Evolutionary conservation across 2,888 invertebrate genomes (phyloP).

Genomic region (Phlogophora meticulosa): DNA sequence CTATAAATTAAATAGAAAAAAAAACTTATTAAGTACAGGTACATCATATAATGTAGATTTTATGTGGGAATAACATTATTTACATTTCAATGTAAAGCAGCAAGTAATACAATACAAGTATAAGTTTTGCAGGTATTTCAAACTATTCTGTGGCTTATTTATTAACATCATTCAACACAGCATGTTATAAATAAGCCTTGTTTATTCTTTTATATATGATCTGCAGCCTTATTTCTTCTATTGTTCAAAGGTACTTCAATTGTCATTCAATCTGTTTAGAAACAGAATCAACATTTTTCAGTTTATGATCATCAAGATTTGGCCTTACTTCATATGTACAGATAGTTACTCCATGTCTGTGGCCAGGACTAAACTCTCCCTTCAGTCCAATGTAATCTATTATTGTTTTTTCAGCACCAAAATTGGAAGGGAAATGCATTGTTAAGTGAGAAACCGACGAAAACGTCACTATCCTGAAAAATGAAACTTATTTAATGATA

Average conservation of each 20-base stretch:
- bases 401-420: constrained; percentile 95
- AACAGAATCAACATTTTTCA: constrained; percentile 92
- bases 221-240: constrained; percentile 8
- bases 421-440: constrained; percentile 97
- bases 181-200: neutral
- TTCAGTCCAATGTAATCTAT: constrained; percentile 98
- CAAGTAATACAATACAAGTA: constrained; percentile 29
- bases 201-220: too few relatives aligned
- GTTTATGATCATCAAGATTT: constrained; percentile 96
- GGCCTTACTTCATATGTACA: constrained; percentile 97
- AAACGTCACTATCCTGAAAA: constrained; percentile 97
- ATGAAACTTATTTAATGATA: neutral
- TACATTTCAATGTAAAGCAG: constrained; percentile 32
- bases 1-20: neutral
- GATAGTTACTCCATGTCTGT: constrained; percentile 97
- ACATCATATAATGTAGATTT: constrained; percentile 16
- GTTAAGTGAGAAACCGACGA: constrained; percentile 97
- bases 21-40: neutral
- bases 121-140: neutral
- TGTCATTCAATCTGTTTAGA: constrained; percentile 89
- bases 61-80: constrained; percentile 24
- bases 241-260: constrained; percentile 30
- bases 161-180: too few relatives aligned
- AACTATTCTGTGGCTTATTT: neutral
- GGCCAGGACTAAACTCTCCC: constrained; percentile 97